phyloP scores from a whole-genome alignment of 2,113 vertebrate species.

The Oostethus manadensis region DNA sequence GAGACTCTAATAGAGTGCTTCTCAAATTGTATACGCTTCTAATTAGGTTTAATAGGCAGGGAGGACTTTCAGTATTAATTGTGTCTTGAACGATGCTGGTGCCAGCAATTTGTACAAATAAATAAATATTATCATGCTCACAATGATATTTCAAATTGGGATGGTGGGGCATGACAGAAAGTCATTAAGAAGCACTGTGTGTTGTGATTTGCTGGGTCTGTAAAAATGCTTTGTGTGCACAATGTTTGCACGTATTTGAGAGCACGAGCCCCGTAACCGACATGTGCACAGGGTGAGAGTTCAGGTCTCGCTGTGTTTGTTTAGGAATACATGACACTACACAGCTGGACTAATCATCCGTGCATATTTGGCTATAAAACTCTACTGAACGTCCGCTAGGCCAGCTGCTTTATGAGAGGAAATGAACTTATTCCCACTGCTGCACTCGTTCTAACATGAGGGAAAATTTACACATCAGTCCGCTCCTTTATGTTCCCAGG shows the following conservation, averaged over 20 bases:
- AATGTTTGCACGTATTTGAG: constrained; percentile 58
- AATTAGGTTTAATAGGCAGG: no score
- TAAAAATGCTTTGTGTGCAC: constrained; percentile 10
- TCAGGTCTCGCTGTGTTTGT: constrained; percentile 68
- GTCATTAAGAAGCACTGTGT: not conserved
- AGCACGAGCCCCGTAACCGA: constrained; percentile 56
- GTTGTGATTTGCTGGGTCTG: not conserved
- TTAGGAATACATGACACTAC: constrained; percentile 72
- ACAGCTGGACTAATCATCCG: constrained; percentile 84
- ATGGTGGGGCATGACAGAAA: constrained; percentile 1
- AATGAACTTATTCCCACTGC: constrained; percentile 61
- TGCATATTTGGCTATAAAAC: constrained; percentile 83
- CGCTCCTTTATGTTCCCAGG: constrained; percentile 8
- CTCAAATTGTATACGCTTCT: no score
- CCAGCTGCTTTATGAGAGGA: constrained; percentile 77
- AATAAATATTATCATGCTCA: no score
- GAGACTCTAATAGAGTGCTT: constrained; percentile 1
- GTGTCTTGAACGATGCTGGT: no score
- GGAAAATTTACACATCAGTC: constrained; percentile 19
- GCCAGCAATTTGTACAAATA: no score
- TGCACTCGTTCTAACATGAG: constrained; percentile 12
- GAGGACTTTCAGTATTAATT: no score
- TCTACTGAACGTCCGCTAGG: constrained; percentile 78
- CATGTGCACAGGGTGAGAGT: constrained; percentile 65
- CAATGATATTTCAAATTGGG: no score